Evolutionary conservation across 2,113 vertebrate genomes (phyloP).

Genomic region (Calonectris borealis): DNA sequence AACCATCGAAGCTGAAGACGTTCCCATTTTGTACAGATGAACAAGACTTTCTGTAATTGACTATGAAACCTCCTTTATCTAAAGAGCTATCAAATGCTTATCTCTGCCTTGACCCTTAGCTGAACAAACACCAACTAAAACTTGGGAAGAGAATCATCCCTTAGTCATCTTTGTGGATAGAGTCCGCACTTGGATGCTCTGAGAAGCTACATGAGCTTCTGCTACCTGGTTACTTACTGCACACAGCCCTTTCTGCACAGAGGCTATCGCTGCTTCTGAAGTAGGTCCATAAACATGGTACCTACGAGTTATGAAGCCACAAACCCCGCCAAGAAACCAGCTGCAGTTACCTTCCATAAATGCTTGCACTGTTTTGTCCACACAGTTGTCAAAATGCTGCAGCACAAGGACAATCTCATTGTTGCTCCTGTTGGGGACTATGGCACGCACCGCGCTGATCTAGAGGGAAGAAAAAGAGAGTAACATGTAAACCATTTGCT

Average conservation of each 20-base stretch:
- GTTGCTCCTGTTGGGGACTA: conserved; percentile 97
- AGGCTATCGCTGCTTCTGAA: not conserved
- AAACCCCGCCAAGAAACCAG: not conserved
- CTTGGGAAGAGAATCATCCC: not conserved
- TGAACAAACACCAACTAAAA: not conserved
- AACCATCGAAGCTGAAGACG: not conserved
- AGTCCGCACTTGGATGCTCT: not conserved
- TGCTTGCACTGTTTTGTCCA: conserved; percentile 92
- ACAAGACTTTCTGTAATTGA: not conserved
- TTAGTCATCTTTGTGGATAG: too few species aligned
- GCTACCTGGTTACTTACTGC: not conserved
- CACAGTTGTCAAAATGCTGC: conserved; percentile 94
- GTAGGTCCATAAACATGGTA: too few species aligned
- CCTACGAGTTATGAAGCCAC: not conserved
- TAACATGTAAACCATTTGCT: not conserved
- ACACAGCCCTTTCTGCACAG: not conserved
- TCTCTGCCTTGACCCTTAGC: not conserved
- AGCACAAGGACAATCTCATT: conserved; percentile 95
- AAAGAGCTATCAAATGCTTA: not conserved
- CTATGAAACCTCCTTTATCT: not conserved
- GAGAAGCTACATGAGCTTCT: not conserved
- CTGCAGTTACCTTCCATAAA: conserved; percentile 90
- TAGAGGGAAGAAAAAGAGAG: conserved; percentile 42
- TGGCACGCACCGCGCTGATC: conserved; percentile 90
- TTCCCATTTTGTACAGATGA: not conserved